Base-by-base conservation (phyloP, 2,888 invertebrate genomes). In the Dysmachus trigonus region DNA sequence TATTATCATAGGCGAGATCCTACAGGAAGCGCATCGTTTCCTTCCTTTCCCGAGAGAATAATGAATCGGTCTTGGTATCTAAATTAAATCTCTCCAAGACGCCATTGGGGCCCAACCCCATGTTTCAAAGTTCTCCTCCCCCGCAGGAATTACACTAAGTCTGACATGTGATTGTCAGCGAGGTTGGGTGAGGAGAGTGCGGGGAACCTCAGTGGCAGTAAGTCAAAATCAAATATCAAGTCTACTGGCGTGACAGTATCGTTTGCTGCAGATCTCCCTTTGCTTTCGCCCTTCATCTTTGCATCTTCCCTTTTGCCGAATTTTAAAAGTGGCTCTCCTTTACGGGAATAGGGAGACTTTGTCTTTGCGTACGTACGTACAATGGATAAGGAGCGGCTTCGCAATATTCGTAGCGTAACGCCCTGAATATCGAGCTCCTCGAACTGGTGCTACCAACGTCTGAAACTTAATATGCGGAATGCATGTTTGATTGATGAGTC, bases 171-270 rank as follows among this genome's bases (percentile, higher is more conserved):
- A 86, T 74, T 85, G 76, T 18, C 53, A 51, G 31, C 30, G 51
- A 31, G 22, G 27, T 62, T 8, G 35, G 51, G 51, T 1, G 22
- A 7, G 47, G 30, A 31, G 76, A 8, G n/a, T 76, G 22, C 30
- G 79, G 27, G 83, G 79, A 76, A 72, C 15, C 77, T 85, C 72
- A 41, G 41, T 73, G 73, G 86, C 86, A 86, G 74, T 83, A 86
- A 87, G 87, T 87, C 87, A 87, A 87, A 87, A 87, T 87, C 87
- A 87, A 87, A 87, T 87, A 87, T 86, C 85, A 87, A 87, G 82
- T 82, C 74, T 82, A 85, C 73, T 72, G 73, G 81, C 82, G 81
- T 87, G 87, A 87, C 87, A 87, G 87, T 87, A 87, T 87, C 87
- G 82, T 85, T 87, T 86, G 85, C 81, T 85, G 81, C 33, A 86